Percentiles rank a stretch among this genome's conserved stretches.
Evolutionary conservation across 2,797 vertebrate genomes (phyloP).

Genomic region (Enteromius trimaculatus): DNA sequence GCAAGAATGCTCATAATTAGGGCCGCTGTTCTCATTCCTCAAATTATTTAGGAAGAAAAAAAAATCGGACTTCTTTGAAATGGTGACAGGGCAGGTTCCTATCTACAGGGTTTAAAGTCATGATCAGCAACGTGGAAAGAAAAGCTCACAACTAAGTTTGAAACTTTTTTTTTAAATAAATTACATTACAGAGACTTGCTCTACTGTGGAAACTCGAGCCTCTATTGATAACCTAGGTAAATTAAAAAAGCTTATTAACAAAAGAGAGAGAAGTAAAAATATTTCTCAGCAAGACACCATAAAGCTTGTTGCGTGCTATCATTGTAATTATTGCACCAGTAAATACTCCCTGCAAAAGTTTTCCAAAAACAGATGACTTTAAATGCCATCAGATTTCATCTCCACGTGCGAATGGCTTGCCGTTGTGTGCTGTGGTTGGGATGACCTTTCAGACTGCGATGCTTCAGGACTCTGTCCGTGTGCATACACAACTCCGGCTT

Average conservation of each 20-base stretch:
- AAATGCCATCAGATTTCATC: conserved; percentile 75
- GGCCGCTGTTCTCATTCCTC: conserved; percentile 80
- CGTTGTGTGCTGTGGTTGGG: conserved; percentile 63
- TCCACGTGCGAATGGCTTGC: conserved; percentile 68
- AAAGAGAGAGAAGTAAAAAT: too few relatives aligned
- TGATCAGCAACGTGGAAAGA: conserved; percentile 61
- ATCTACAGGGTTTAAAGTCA: conserved; percentile 77
- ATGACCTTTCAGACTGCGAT: conserved; percentile 75
- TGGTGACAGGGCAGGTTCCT: conserved; percentile 81
- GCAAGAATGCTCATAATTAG: conserved; percentile 87
- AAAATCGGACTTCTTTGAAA: conserved; percentile 75
- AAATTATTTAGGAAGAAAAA: conserved; percentile 78
- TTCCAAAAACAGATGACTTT: conserved; percentile 68
- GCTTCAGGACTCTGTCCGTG: conserved; percentile 70
- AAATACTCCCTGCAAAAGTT: conserved; percentile 51
- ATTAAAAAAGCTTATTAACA: background rate
- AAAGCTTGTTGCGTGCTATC: conserved; percentile 6
- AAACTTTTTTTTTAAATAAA: background rate
- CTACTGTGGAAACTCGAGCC: background rate
- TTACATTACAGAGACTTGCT: background rate
- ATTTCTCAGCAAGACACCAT: background rate
- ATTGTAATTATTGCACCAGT: conserved; percentile 23
- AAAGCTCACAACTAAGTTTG: conserved; percentile 29
- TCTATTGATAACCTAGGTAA: background rate
- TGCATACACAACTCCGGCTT: conserved; percentile 72